Conservation (phyloP, 1,140 invertebrate genomes). For the Sitodiplosis mosellana region DNA sequence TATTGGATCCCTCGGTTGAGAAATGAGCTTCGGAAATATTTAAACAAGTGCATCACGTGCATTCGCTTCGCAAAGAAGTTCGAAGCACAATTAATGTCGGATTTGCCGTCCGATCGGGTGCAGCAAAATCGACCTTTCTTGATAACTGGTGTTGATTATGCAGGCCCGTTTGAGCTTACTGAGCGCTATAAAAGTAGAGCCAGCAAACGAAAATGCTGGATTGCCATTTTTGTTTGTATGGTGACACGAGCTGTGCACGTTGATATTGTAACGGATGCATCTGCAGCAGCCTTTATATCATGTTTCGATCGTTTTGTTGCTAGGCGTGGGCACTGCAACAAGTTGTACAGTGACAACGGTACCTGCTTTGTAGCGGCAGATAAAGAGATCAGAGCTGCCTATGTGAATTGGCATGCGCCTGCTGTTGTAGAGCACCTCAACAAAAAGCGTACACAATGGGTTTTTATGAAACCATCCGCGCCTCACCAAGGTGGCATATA, state of each 20-base stretch:
- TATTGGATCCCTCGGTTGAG: no score
- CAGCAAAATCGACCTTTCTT: no score
- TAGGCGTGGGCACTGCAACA: neutral
- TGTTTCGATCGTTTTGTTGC: neutral
- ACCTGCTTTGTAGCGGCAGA: neutral
- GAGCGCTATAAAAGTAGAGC: no score
- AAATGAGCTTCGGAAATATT: no score
- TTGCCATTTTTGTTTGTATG: neutral
- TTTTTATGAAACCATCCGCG: conserved; percentile 7
- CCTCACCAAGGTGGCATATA: conserved; percentile 9
- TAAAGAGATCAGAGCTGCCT: neutral
- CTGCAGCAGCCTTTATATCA: neutral
- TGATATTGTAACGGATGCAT: neutral
- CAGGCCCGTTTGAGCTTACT: no score
- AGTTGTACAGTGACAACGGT: neutral
- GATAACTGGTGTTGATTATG: no score
- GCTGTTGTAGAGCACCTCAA: no score
- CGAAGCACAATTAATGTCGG: no score
- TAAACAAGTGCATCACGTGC: no score
- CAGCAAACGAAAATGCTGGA: neutral
- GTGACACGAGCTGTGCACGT: neutral
- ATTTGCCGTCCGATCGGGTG: no score
- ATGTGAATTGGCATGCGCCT: no score
- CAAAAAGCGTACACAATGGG: conserved; percentile 5
- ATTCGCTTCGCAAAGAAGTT: no score